A percentile compares a stretch with the other conserved stretches of the same genome.
These are phyloP conservation scores for Carollia perspicillata DNA, from an alignment of 2,113 vertebrate genomes.

Conservation along the genomic window DNA sequence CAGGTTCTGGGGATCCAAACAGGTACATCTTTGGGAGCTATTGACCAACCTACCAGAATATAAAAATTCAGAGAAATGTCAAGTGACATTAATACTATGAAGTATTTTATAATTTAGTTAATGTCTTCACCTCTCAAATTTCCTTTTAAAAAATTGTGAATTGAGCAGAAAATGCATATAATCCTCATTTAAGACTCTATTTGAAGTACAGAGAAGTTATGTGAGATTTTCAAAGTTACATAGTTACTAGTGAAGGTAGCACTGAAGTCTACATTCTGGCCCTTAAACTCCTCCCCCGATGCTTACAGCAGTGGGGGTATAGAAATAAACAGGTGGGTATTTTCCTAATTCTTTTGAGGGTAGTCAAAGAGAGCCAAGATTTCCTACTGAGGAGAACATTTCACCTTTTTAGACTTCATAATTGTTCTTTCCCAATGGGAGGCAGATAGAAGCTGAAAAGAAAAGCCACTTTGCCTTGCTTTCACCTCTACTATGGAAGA, in stretches of 20 bases:
- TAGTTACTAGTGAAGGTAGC: neutral
- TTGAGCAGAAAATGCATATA: neutral
- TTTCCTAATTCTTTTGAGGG: neutral
- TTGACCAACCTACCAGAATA: neutral
- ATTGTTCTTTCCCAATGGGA: neutral
- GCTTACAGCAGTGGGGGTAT: neutral
- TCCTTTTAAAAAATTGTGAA: neutral
- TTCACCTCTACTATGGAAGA: neutral
- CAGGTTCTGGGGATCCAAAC: neutral
- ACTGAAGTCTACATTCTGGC: neutral
- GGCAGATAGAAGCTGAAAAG: neutral
- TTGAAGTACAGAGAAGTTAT: neutral
- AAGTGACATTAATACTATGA: neutral
- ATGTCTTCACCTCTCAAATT: neutral
- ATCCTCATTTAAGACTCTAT: neutral
- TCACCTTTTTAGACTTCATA: neutral
- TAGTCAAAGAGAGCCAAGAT: neutral
- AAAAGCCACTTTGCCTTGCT: neutral
- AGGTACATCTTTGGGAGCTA: neutral
- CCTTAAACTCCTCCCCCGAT: neutral
- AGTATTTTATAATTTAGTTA: neutral
- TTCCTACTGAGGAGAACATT: neutral
- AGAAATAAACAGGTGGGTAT: slow-evolving; percentile 4
- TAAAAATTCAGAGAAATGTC: neutral
- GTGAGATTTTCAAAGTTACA: neutral